These are phyloP conservation scores for Rhodinocichla rosea DNA, from an alignment of 2,113 vertebrate species.

Conservation along the genomic window DNA sequence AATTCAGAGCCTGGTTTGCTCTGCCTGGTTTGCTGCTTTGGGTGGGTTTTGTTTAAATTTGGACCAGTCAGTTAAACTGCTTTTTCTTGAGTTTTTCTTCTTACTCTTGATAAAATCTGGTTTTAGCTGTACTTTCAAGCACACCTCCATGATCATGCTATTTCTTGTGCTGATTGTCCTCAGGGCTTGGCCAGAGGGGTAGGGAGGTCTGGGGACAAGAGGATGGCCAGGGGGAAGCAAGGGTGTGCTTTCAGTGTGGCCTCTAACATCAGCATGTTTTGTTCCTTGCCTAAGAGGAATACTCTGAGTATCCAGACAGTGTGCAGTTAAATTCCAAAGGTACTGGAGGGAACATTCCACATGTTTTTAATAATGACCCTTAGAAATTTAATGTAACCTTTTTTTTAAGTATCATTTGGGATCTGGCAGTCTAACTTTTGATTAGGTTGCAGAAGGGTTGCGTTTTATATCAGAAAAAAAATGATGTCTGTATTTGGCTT, in stretches of 20 bases:
- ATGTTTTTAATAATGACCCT: neutral
- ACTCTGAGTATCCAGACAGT: neutral
- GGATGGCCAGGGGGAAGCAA: neutral
- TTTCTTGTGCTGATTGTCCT: neutral
- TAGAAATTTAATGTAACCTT: neutral
- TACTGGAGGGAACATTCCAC: neutral
- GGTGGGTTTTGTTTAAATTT: neutral
- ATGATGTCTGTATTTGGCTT: neutral
- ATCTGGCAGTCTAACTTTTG: neutral
- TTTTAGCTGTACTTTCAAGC: neutral
- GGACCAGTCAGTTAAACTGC: neutral
- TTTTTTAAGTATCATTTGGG: neutral
- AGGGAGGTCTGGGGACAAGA: neutral
- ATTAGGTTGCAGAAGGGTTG: neutral
- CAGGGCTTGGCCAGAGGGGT: neutral
- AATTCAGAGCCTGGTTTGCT: slow-evolving; percentile 36
- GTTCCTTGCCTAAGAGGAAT: neutral
- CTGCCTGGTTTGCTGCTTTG: slow-evolving; percentile 1
- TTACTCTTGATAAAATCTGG: neutral
- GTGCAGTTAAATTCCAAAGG: neutral
- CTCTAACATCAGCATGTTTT: neutral
- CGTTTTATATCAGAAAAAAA: neutral
- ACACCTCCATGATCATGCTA: neutral
- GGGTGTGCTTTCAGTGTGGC: neutral
- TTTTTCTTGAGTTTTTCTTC: neutral